Percentiles rank a stretch among this genome's conserved stretches.
phyloP scores from a whole-genome alignment of 2,113 vertebrate species.

The Patagioenas fasciata region DNA sequence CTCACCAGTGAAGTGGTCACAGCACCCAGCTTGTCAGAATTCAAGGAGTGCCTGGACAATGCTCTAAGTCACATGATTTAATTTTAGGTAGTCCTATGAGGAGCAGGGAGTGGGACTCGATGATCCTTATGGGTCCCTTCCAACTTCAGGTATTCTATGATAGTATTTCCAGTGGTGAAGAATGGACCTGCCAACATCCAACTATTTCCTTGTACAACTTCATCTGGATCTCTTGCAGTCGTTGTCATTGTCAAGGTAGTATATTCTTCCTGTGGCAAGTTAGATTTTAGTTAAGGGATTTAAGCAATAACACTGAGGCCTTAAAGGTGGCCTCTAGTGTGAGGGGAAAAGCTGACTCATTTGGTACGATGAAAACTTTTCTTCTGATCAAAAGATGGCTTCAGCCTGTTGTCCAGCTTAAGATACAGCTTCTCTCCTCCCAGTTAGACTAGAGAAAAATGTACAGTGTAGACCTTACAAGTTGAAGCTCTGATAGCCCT shows the following conservation, averaged over 20 bases:
- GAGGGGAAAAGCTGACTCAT: not conserved
- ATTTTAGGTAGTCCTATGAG: no score
- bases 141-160: no score
- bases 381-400: not conserved
- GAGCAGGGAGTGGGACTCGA: no score
- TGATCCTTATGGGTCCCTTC: no score
- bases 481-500: not conserved
- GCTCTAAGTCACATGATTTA: no score
- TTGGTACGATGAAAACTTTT: rapidly evolving
- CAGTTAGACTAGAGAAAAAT: not conserved
- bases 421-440: not conserved
- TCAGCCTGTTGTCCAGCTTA: not conserved
- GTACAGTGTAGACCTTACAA: not conserved
- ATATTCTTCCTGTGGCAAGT: not conserved
- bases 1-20: no score
- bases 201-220: not conserved
- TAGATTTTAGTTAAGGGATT: not conserved
- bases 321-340: not conserved
- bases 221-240: not conserved
- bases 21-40: no score
- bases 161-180: not conserved
- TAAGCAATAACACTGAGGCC: not conserved
- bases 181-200: not conserved
- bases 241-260: not conserved
- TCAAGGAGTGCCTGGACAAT: no score